Evolutionary conservation across 2,888 invertebrate species (phyloP), one percentile per base, ranked within the genome.

Genomic region (Anagyrus pseudococci): DNA sequence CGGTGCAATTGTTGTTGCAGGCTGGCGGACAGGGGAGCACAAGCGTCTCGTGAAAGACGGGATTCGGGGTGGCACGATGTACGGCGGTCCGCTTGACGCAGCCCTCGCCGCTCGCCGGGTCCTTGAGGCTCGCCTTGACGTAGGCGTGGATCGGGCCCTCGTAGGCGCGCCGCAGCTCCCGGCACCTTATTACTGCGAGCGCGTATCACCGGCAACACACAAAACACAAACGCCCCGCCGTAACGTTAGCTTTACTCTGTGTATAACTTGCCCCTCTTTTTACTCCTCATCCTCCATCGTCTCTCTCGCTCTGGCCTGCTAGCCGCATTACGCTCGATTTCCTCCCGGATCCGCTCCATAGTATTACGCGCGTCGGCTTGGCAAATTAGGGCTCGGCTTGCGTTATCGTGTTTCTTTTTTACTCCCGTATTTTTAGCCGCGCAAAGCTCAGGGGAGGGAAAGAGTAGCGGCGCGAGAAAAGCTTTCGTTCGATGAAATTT

Each of bases 41-140:
- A 74, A 93, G 86, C 69, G 88, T 88, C 75, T 93, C 89, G 81
- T 93, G 90, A 81, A 93, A 94, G 73, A 88, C 87, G 1, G 94
- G 93, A 73, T 88, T 88, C 73, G 85, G 85, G 64, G 90, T 92
- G 69, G 92, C 90, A 56, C 89, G 88, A 67, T 92, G 89, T 7
- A 94, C 93, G 46, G 92, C 89, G 0, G 94, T 94, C 53, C 93
- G 85, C 77, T 92, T 92, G 73, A 90, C 84, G 78, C 66, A 60
- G 29, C 59, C 87, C 82, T 84, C 81, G 80, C 85, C 78, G 67
- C 75, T 75, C 33, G 2, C 4, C 53, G 70, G 72, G 58, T 79
- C 80, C 67, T 76, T 78, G 56, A 81, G 52, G 66, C 83, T 82
- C 73, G 90, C 91, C 85, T 92, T 93, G 23, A 92, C 91, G 80